phyloP scores from a whole-genome alignment of 2,797 vertebrate species.

The Halcyon badia region DNA sequence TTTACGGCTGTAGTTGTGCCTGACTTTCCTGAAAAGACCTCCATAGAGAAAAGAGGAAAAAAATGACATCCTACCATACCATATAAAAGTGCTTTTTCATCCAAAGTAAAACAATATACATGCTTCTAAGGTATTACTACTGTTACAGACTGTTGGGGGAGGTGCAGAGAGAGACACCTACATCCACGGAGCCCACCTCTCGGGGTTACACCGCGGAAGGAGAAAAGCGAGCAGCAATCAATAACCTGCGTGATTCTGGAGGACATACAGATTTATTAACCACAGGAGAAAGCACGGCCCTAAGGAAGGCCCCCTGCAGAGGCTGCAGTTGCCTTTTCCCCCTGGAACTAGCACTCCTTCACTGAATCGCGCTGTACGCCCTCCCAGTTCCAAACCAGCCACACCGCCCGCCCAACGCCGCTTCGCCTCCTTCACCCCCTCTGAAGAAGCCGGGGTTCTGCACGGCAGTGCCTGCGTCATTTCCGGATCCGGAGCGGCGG shows the following conservation, averaged over 20 bases:
- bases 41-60: neutral
- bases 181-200: neutral
- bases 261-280: too few relatives aligned
- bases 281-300: too few relatives aligned
- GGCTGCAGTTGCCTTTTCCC: too few relatives aligned
- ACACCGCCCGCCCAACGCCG: too few relatives aligned
- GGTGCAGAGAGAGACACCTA: neutral
- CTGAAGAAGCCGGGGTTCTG: too few relatives aligned
- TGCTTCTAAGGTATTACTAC: neutral
- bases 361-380: too few relatives aligned
- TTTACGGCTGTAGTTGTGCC: neutral
- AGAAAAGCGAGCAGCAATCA: neutral
- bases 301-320: too few relatives aligned
- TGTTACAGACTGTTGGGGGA: neutral
- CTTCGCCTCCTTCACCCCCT: too few relatives aligned
- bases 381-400: too few relatives aligned
- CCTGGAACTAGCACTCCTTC: too few relatives aligned
- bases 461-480: neutral
- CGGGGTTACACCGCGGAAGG: too few relatives aligned
- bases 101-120: neutral
- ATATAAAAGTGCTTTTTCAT: neutral
- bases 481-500: neutral
- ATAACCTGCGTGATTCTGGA: too few relatives aligned
- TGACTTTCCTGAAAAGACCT: neutral
- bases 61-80: neutral